Evolutionary conservation across 2,113 vertebrate genomes (phyloP), one percentile per base, ranked within the genome.

Genomic region (Gobius niger): DNA sequence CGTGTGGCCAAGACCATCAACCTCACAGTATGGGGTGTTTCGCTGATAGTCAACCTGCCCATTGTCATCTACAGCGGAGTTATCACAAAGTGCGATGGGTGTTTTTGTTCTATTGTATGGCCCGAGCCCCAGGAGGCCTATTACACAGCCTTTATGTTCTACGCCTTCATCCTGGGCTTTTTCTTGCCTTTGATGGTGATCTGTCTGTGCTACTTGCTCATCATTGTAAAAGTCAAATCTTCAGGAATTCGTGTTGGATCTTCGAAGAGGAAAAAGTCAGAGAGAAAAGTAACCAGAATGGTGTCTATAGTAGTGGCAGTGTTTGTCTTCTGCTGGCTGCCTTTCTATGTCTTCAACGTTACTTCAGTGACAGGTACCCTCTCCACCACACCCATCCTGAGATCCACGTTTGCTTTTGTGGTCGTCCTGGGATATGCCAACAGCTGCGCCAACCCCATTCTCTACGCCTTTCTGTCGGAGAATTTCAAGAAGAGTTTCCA

Each of bases 401-500:
- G 97, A 77, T 96, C 95, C 84, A 96, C 95, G 78, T 99, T 98
- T 19, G 96, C 97, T 62, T 98, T 99, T 0, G 96, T 98, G 64
- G 97, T 98, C 82, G 94, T 97, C 59, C 94, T 99, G 42, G 96
- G 95, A 70, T 99, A 99, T 0, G 95, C 97, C 77, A 99, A 99
- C 85, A 98, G 96, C 90, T 98, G 97, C 0, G 96, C 96, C 84
- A 99, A 99, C 85, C 97, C 97, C 47, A 98, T 98, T 83, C 94
- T 99, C 2, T 99, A 99, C 0, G 97, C 97, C 71, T 98, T 99
- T 90, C 88, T 99, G 76, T 98, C 96, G 0, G 96, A 99, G 87
- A 99, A 99, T 93, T 98, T 98, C 90, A 98, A 97, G 90, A 99
- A 98, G 91, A 99, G 97, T 85, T 99, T 98, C 88, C 95, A 98